Base-by-base conservation (phyloP, 2,797 vertebrate species). In the Paratrypauchen microcephalus region DNA sequence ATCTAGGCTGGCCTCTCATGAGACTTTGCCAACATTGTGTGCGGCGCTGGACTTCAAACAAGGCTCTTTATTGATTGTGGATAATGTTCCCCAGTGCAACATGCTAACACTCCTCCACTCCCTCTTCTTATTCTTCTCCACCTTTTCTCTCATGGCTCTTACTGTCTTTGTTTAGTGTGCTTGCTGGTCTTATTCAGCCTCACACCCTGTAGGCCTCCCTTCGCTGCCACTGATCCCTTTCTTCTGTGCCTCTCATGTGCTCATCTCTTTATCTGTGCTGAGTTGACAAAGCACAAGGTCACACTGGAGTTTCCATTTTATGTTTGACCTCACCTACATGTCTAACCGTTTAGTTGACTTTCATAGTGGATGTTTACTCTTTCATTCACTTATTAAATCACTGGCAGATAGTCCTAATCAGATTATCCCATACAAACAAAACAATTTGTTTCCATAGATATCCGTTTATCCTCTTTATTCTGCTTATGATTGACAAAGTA, bases 251-350 rank as follows among this genome's bases (percentile, higher is more conserved):
- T 85, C 82, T 67, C 45, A 7, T 24, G n/a, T 24, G 69, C 76
- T 78, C 83, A 68, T 73, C 64, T 69, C 73, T 80, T 80, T 83
- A 79, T 87, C 71, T 80, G 67, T 91, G 86, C 88, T 92, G 91
- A 91, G 86, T 86, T 88, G 80, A 86, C 89, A 92, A 87, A 85
- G 70, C 76, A 86, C 89, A 92, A 92, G 91, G 91, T 92, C 90
- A 92, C 80, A 81, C 69, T 77, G 78, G 81, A 86, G 77, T 87
- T 86, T 87, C 75, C 76, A 87, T 91, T 87, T 87, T 81, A 89
- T 84, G 77, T 91, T 84, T 90, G 88, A 86, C 79, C 78, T 86
- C 80, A 85, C 78, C 58, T 68, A 79, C 56, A 80, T 66, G 72
- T 75, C 73, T 68, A 59, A 48, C 63, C 70, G 76, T 68, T 64